Percentiles rank a stretch among this genome's conserved stretches.
Conservation (phyloP, 2,113 vertebrate species). For the Callipepla californica region DNA sequence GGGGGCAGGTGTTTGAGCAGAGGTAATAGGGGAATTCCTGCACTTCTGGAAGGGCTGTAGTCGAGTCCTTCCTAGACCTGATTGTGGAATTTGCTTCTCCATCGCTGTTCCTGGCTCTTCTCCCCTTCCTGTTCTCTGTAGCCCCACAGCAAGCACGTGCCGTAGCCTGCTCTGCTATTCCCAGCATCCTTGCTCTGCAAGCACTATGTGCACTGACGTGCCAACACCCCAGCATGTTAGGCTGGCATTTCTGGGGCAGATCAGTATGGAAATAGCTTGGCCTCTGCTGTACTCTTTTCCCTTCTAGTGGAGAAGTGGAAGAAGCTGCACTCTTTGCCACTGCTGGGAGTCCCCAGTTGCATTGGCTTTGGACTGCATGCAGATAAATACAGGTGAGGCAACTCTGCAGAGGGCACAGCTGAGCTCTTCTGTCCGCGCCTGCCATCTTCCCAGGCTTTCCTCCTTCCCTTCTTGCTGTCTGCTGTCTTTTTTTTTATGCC, state of each 20-base stretch:
- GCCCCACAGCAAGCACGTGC: not conserved
- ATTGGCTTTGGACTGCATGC: slow-evolving; percentile 88
- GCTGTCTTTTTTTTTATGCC: not conserved
- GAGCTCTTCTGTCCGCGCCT: not conserved
- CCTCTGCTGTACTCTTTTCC: not conserved
- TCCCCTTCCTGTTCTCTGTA: not conserved
- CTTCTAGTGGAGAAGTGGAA: slow-evolving; percentile 92
- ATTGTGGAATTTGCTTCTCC: not conserved
- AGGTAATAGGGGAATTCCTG: not conserved
- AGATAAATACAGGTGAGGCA: slow-evolving; percentile 87
- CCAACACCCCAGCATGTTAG: not conserved
- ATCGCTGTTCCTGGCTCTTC: not conserved
- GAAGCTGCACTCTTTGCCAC: slow-evolving; percentile 78
- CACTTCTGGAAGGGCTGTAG: not conserved
- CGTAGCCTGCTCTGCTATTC: not conserved
- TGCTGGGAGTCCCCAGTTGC: slow-evolving; percentile 89
- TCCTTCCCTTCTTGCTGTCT: not conserved
- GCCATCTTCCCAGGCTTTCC: not conserved
- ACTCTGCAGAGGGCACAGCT: not conserved
- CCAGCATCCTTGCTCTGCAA: not conserved
- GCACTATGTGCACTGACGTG: not conserved
- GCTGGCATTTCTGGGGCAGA: not conserved
- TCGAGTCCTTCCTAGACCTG: not conserved
- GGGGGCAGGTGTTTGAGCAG: not conserved
- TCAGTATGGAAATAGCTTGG: not conserved